These are phyloP conservation scores for Thripadectes ignobilis DNA, from an alignment of 2,797 vertebrate species.

Conservation along the genomic window DNA sequence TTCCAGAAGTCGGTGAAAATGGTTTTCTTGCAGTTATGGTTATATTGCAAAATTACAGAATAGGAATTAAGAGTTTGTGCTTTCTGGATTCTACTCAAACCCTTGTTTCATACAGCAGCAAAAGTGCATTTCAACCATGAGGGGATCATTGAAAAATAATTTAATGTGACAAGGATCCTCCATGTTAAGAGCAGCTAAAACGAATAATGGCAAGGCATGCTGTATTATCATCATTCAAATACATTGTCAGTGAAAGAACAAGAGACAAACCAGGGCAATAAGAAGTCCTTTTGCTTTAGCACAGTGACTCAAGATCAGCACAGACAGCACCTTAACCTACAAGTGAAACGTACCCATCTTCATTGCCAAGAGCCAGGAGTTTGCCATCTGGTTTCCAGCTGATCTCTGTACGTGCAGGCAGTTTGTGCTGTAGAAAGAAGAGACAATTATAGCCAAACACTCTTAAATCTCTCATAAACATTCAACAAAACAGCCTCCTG, in stretches of 20 bases:
- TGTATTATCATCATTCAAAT: neutral
- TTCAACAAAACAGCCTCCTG: neutral
- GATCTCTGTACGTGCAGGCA: slow-evolving; percentile 91
- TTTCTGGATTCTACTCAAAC: neutral
- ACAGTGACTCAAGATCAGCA: neutral
- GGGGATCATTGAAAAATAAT: neutral
- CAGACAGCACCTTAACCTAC: neutral
- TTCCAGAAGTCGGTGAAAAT: neutral
- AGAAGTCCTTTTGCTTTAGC: neutral
- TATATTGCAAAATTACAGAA: neutral
- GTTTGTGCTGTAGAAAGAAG: slow-evolving; percentile 86
- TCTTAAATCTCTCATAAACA: neutral
- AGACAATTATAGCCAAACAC: neutral
- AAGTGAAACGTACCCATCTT: slow-evolving; percentile 89
- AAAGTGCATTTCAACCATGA: neutral
- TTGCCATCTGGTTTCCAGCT: slow-evolving; percentile 94
- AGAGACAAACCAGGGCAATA: neutral
- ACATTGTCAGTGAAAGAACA: neutral
- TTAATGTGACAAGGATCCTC: neutral
- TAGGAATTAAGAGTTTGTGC: neutral
- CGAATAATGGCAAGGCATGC: neutral
- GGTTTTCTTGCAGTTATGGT: neutral
- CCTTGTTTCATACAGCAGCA: neutral
- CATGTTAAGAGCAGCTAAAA: neutral
- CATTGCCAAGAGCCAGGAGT: slow-evolving; percentile 92